A percentile compares a stretch with the other conserved stretches of the same genome.
Conservation (phyloP, 1,140 invertebrate species). For the Zaprionus davidi region DNA sequence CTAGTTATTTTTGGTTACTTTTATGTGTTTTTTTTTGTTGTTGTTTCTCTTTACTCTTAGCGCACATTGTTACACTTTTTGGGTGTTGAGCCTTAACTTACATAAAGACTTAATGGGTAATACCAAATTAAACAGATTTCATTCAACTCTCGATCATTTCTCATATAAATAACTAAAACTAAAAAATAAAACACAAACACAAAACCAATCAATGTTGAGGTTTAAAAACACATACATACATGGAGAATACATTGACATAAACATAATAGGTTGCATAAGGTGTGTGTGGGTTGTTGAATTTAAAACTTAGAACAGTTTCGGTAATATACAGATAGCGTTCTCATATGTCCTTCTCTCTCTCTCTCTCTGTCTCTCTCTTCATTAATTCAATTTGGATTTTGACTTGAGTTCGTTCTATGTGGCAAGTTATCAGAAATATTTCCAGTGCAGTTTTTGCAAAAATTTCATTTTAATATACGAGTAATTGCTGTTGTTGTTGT, state of each 20-base stretch:
- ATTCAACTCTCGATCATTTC: constrained; percentile 59
- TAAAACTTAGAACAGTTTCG: constrained; percentile 81
- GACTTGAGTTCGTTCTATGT: constrained; percentile 49
- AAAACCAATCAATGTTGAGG: constrained; percentile 56
- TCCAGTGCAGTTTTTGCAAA: constrained; percentile 51
- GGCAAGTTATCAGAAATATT: constrained; percentile 76
- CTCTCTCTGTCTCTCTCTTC: neutral
- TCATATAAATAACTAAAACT: constrained; percentile 79
- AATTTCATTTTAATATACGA: constrained; percentile 61
- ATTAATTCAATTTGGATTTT: constrained; percentile 7
- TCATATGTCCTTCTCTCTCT: neutral
- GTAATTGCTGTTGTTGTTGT: constrained; percentile 39
- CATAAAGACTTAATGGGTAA: constrained; percentile 60
- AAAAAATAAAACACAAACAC: constrained; percentile 75
- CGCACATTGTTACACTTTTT: constrained; percentile 54
- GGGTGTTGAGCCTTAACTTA: constrained; percentile 62
- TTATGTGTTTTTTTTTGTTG: constrained; percentile 67
- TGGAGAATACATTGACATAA: constrained; percentile 18
- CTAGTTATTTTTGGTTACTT: constrained; percentile 57
- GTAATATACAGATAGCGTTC: constrained; percentile 45
- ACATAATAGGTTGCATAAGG: constrained; percentile 38
- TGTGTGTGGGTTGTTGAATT: constrained; percentile 41
- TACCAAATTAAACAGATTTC: constrained; percentile 65
- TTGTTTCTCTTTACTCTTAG: constrained; percentile 65
- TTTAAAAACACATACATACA: constrained; percentile 54